Base-by-base conservation (phyloP, 2,113 vertebrate genomes). In the Peucedramus taeniatus region DNA sequence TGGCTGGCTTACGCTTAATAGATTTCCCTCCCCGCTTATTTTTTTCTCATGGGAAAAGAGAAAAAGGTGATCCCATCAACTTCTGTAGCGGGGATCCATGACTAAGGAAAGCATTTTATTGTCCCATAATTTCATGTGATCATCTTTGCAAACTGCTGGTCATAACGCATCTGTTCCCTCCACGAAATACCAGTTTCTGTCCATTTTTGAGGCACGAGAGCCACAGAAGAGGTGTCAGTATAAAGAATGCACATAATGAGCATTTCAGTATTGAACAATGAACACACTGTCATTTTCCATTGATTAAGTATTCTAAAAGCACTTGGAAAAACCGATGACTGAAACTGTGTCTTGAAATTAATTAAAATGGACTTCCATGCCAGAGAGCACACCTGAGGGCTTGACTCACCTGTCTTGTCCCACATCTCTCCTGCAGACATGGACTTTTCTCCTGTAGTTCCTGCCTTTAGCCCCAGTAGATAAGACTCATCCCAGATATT, bases 331-430 rank as follows among this genome's bases (percentile, higher is more conserved):
- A 71, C 3, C 3, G 2, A 21, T 44, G 23, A 24, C 49, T 63
- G 65, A 40, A 54, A 31, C 8, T 9, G 22, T 3, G 4, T 57
- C 30, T 31, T 56, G 72, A 60, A 77, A 65, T 35, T 2, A 16
- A 39, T 37, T 37, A 12, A 70, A 74, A 70, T 11, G 22, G 27
- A 24, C 7, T 3, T 66, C 13, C 16, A 7, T 35, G 26, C 22
- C 4, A 1, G 13, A 15, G 9, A 42, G 31, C 0, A 2, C 5
- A n/a, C 2, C 0, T 4, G 10, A 45, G 23, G 5, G 20, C 45
- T 23, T 15, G 19, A 10, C 13, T 44, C 11, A 3, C 6, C 18
- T 6, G 3, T 31, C 13, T 33, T n/a, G 17, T 42, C 20, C 13
- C 3, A 1, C 31, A 20, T 26, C 44, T 54, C 37, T 83, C 49